Evolutionary conservation across 2,888 invertebrate species (phyloP).

Genomic region (Fabriciana adippe): DNA sequence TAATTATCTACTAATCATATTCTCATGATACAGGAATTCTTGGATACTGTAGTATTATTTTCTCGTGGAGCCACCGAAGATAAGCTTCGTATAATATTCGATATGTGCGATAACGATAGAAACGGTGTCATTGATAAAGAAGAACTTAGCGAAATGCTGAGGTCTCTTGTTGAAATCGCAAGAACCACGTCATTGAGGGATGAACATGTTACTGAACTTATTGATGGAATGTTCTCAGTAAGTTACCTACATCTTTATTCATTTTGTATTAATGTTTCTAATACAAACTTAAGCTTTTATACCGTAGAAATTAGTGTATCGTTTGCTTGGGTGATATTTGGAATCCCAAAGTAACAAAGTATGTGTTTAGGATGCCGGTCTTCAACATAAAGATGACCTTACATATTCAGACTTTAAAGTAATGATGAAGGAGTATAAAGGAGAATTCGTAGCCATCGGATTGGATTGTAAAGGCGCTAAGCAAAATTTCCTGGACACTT

Average conservation of each 20-base stretch:
- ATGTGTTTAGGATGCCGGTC: slow-evolving; percentile 87
- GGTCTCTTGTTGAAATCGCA: slow-evolving; percentile 96
- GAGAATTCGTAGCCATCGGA: slow-evolving; percentile 96
- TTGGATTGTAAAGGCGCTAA: slow-evolving; percentile 97
- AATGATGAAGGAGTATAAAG: slow-evolving; percentile 98
- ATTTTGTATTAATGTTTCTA: not conserved
- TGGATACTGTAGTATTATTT: slow-evolving; percentile 96
- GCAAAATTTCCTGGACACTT: slow-evolving; percentile 96
- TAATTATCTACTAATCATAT: not conserved
- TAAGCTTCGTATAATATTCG: slow-evolving; percentile 96
- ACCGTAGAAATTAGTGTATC: too few species aligned
- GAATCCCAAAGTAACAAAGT: too few species aligned
- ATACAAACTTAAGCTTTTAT: not conserved
- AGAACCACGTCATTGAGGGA: slow-evolving; percentile 94
- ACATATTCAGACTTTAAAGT: slow-evolving; percentile 96
- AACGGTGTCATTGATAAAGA: slow-evolving; percentile 97
- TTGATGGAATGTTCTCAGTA: slow-evolving; percentile 96
- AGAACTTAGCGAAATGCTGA: slow-evolving; percentile 95
- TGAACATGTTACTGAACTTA: slow-evolving; percentile 94
- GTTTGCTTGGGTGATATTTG: too few species aligned
- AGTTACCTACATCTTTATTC: slow-evolving; percentile 40
- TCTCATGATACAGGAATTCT: slow-evolving; percentile 86
- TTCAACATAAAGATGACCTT: slow-evolving; percentile 94
- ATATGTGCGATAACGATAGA: slow-evolving; percentile 98
- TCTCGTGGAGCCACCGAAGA: slow-evolving; percentile 96